A percentile compares a stretch with the other conserved stretches of the same genome.
These are phyloP conservation scores for Melanotaenia duboulayi DNA, from an alignment of 2,113 vertebrate genomes.

Conservation along the genomic window DNA sequence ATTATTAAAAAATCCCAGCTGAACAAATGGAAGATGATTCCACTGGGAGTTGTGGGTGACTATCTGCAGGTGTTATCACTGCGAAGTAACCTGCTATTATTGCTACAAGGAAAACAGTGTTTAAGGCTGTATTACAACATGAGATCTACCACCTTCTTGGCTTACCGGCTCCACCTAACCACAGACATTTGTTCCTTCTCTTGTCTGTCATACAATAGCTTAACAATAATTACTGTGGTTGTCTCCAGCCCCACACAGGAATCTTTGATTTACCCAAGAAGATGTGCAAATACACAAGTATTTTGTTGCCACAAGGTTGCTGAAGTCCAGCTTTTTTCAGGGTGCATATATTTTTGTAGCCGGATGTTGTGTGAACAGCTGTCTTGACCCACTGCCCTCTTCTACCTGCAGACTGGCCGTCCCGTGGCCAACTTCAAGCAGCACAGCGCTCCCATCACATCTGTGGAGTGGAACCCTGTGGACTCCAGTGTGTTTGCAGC, in stretches of 20 bases:
- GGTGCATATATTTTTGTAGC: neutral
- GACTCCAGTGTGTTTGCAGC: conserved; percentile 91
- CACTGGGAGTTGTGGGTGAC: neutral
- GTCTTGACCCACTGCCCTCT: neutral
- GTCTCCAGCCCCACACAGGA: neutral
- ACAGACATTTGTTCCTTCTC: conserved; percentile 9
- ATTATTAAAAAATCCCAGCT: neutral
- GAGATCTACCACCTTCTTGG: neutral
- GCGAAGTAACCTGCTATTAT: neutral
- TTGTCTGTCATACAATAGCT: neutral
- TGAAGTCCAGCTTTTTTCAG: too few species aligned
- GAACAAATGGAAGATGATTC: neutral
- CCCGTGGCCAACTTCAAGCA: conserved; percentile 92
- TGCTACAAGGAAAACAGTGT: neutral
- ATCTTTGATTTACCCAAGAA: neutral
- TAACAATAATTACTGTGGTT: conserved; percentile 2
- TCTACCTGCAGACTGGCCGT: conserved; percentile 78
- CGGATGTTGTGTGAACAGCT: neutral
- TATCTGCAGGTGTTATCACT: conserved; percentile 1
- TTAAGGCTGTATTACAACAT: conserved; percentile 7
- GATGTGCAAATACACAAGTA: neutral
- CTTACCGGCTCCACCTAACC: conserved; percentile 1
- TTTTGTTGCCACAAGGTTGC: neutral
- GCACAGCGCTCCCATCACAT: conserved; percentile 90
- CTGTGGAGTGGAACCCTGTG: conserved; percentile 90